Conservation (phyloP, 2,113 vertebrate species). For the Zosterops lateralis region DNA sequence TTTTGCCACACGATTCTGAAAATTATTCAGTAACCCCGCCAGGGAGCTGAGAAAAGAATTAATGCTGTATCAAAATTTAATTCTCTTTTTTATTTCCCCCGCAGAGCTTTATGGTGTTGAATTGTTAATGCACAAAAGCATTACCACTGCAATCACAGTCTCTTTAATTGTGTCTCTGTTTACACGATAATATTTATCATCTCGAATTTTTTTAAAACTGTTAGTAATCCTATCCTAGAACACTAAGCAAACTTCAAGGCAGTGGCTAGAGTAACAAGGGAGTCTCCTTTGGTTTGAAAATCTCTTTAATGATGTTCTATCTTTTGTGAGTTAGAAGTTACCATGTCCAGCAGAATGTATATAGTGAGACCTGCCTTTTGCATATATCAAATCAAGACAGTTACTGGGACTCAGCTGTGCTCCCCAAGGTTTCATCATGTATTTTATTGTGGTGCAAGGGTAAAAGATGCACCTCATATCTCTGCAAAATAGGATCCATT, state of each 20-base stretch:
- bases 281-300: background rate
- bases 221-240: background rate
- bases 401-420: background rate
- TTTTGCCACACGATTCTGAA: background rate
- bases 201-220: background rate
- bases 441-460: background rate
- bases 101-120: background rate
- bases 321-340: background rate
- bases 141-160: background rate
- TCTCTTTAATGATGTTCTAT: background rate
- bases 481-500: background rate
- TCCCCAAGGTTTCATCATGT: background rate
- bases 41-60: background rate
- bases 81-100: accelerated
- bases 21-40: background rate
- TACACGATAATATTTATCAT: background rate
- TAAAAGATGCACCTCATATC: background rate
- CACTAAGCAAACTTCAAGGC: background rate
- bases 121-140: background rate
- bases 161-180: background rate
- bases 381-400: background rate
- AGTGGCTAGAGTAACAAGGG: background rate
- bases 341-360: background rate
- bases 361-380: background rate
- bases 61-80: background rate